Percentiles rank a stretch among this genome's conserved stretches.
Evolutionary conservation across 2,113 vertebrate genomes (phyloP).

Genomic region (Tympanuchus pallidicinctus): DNA sequence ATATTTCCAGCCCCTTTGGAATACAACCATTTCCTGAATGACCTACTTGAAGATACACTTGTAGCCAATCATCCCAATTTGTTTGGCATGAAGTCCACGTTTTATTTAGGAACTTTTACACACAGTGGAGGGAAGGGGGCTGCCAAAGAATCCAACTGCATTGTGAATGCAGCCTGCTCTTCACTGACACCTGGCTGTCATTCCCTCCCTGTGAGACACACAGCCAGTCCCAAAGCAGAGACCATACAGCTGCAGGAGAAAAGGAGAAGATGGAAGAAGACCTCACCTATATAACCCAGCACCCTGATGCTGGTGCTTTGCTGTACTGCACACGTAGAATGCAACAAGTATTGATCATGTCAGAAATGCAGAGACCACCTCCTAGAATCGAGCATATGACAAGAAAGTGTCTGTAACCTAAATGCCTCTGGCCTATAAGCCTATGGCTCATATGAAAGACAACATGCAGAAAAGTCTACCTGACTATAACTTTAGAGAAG

Average conservation of each 20-base stretch:
- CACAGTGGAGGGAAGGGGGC: rapidly evolving
- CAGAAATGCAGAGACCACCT: not conserved
- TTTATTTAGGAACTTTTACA: not conserved
- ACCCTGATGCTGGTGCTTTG: not conserved
- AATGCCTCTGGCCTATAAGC: not conserved
- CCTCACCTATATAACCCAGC: not conserved
- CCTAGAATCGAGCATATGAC: not conserved
- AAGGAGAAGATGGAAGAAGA: not conserved
- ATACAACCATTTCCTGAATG: not conserved
- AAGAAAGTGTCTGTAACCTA: not conserved
- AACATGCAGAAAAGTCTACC: not conserved
- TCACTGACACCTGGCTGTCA: not conserved
- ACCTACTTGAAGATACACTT: not conserved
- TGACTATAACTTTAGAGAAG: not conserved
- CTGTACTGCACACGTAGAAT: not conserved
- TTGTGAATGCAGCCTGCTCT: not conserved
- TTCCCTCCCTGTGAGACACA: not conserved
- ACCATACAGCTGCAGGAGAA: not conserved
- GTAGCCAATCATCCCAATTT: not conserved
- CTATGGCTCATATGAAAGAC: rapidly evolving
- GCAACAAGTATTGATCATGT: not conserved
- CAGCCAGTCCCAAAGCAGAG: not conserved
- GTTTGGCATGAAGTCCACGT: not conserved
- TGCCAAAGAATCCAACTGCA: not conserved
- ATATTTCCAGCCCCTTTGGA: not conserved